Evolutionary conservation across 2,888 invertebrate species (phyloP), one percentile per base, ranked within the genome.

Genomic region (Oscheius sp.): DNA sequence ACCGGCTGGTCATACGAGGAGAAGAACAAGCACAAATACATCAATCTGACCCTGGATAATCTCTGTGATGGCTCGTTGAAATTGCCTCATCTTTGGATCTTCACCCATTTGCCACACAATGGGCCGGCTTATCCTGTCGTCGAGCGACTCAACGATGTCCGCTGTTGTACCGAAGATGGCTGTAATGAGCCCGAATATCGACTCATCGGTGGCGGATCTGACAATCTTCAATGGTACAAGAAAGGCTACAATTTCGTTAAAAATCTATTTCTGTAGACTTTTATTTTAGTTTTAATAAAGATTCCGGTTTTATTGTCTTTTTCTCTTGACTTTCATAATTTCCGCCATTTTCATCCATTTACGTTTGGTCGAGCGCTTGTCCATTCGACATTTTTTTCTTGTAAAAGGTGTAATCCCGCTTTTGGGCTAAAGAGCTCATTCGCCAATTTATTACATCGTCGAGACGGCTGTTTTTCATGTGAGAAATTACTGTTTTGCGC

Each of bases 141-240:
- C n/a, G 61, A 66, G 49, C 23, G 66, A 18, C 9, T 66, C 6
- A 52, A 66, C 21, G 66, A 66, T 25, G 35, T 66, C 27, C n/a
- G 35, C 1, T 66, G 66, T 52, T 66, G 66, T 27, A 52, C 49
- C 1, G 52, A 13, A 0, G 66, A 66, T n/a, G 66, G 66, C 12
- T 66, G 66, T 18, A 66, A 66, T 35, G 9, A n/a, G 16, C 49
- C 46, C 3, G 49, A 66, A 12, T 66, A 66, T 18, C n/a, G n/a
- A 0, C 13, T 23, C 18, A 29, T 66, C 29, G 66, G 52, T 27
- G 66, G 66, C n/a, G 66, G 66, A 23, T 6, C 21, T 1, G 52
- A 49, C 9, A 25, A 27, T 18, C 25, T 25, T 49, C 23, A 29
- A 0, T 66, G 66, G 66, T 66, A 66, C 52, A 66, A 52, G 61